A percentile compares a stretch with the other conserved stretches of the same genome.
These are phyloP conservation scores for Triplophysa siluroides DNA, from an alignment of 2,113 vertebrate species.

Conservation along the genomic window DNA sequence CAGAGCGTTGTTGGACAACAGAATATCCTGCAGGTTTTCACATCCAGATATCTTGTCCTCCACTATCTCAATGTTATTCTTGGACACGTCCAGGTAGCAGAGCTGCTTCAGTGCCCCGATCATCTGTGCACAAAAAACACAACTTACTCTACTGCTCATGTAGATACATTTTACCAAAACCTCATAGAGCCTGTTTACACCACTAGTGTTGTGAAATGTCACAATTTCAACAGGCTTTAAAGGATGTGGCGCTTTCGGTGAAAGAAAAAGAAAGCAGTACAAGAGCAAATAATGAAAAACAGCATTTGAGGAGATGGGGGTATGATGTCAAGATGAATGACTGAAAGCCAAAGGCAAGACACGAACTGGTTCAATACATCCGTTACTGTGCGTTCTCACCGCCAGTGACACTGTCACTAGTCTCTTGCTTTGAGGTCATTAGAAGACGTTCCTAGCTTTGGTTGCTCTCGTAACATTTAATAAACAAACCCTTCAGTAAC, in stretches of 20 bases:
- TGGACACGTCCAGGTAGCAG: constrained; percentile 93
- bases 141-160: neutral
- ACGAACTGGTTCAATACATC: constrained; percentile 10
- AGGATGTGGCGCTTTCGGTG: neutral
- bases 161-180: too few species aligned
- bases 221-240: too few species aligned
- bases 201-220: too few species aligned
- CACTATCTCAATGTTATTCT: constrained; percentile 95
- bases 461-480: too few species aligned
- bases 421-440: too few species aligned
- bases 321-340: neutral
- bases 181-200: too few species aligned
- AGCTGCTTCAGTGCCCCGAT: constrained; percentile 91
- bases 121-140: constrained; percentile 74
- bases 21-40: constrained; percentile 90
- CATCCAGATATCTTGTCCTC: constrained; percentile 94
- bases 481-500: too few species aligned
- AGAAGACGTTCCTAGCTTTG: too few species aligned
- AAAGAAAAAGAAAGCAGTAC: neutral
- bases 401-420: too few species aligned
- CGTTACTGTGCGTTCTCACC: neutral
- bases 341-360: neutral
- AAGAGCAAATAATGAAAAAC: neutral
- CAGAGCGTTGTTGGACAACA: constrained; percentile 93
- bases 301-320: neutral